Evolutionary conservation across 2,888 invertebrate species (phyloP).

Genomic region (Gymnocheta viridis): DNA sequence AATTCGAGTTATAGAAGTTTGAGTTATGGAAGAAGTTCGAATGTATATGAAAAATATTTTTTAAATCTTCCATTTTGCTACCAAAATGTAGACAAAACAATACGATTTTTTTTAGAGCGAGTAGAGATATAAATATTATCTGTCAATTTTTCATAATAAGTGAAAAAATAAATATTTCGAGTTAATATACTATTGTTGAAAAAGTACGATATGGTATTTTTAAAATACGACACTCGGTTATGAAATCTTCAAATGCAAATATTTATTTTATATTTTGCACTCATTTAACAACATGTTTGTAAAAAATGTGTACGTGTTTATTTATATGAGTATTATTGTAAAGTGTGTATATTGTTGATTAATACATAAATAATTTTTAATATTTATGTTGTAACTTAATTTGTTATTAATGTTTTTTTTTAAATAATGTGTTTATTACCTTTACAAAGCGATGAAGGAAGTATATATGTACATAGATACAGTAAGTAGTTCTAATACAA

Average conservation of each 20-base stretch:
- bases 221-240: constrained; percentile 21
- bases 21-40: too few species aligned
- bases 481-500: constrained; percentile 51
- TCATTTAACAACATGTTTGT: constrained; percentile 11
- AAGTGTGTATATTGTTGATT: not conserved
- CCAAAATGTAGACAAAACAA: too few species aligned
- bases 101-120: too few species aligned
- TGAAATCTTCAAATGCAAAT: constrained; percentile 44
- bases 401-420: constrained; percentile 38
- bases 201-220: too few species aligned
- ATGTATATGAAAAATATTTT: too few species aligned
- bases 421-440: constrained; percentile 70
- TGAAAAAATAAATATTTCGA: too few species aligned
- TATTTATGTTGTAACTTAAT: constrained; percentile 25
- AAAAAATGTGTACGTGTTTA: not conserved
- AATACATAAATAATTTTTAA: constrained; percentile 17
- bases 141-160: too few species aligned
- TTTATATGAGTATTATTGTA: not conserved
- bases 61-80: too few species aligned
- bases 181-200: too few species aligned
- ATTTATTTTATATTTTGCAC: constrained; percentile 3
- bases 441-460: constrained; percentile 65
- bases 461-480: too few species aligned
- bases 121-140: too few species aligned
- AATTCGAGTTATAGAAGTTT: too few species aligned